Evolutionary conservation across 1,140 invertebrate genomes (phyloP), one percentile per base, ranked within the genome.

Genomic region (Elymnias hypermnestra): DNA sequence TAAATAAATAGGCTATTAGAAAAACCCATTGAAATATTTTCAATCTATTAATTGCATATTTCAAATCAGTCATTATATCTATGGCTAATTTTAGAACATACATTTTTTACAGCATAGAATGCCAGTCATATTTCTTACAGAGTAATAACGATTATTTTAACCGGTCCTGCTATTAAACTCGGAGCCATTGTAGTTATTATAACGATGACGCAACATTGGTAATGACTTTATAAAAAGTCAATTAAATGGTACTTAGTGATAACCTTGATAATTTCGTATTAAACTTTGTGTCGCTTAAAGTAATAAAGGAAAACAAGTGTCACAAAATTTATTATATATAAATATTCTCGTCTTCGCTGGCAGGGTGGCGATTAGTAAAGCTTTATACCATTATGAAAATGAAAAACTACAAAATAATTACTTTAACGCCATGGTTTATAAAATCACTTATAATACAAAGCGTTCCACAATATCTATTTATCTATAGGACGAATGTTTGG

Each of bases 81-180:
- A n/a, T n/a, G n/a, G n/a, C n/a, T n/a, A n/a, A n/a, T n/a, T n/a
- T n/a, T n/a, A n/a, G n/a, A n/a, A n/a, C n/a, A n/a, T n/a, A n/a
- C n/a, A n/a, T n/a, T n/a, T n/a, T 21, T 21, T 6, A 6, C 19
- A 36, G 2, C 9, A 44, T n/a, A 23, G 25, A 40, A 43, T 15
- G 45, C 45, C 40, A 41, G 45, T 48, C 45, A 48, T 35, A 40
- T 35, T 40, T 35, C 17, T 12, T 40, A 5, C 29, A 19, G 35
- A 35, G 21, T 35, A 35, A 40, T 10, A 48, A 40, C 25, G 12
- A 38, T 48, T 17, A 40, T 35, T 28, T 31, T 19, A 31, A 47
- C 26, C 22, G 18, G 22, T 47, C 19, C 4, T 21, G 14, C 28
- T 12, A 40, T 48, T 25, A 40, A 29, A 23, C 22, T 40, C 12